Conservation (phyloP, 1,140 invertebrate species). For the Diplogasteroides magnus region DNA sequence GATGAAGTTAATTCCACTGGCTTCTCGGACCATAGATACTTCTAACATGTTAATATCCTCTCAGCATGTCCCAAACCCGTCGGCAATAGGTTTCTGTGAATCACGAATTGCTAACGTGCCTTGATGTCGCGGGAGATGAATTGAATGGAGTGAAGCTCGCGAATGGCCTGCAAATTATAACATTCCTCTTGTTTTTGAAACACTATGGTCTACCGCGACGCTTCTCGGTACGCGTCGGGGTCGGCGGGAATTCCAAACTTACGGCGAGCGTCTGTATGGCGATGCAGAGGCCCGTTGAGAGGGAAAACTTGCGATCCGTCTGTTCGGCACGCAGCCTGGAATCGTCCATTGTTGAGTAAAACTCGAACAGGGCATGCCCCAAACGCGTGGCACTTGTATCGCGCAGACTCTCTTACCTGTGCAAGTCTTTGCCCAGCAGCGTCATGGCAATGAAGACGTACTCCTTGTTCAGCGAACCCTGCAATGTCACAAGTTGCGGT, state of each 20-base stretch:
- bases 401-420: too few species aligned
- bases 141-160: conserved; percentile 21
- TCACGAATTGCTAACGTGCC: too few species aligned
- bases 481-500: background rate
- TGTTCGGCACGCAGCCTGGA: conserved; percentile 7
- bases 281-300: conserved; percentile 17
- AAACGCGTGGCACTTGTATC: too few species aligned
- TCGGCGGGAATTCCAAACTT: background rate
- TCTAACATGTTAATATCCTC: too few species aligned
- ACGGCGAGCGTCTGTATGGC: conserved; percentile 15
- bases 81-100: too few species aligned
- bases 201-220: too few species aligned
- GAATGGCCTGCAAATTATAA: too few species aligned
- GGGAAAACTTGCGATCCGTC: conserved; percentile 12
- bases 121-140: conserved; percentile 27
- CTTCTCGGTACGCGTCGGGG: too few species aligned
- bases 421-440: conserved; percentile 24
- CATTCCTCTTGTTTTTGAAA: too few species aligned
- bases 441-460: conserved; percentile 29
- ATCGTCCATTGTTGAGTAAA: background rate
- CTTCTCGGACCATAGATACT: too few species aligned
- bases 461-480: conserved; percentile 4
- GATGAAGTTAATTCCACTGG: too few species aligned
- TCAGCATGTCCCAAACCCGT: too few species aligned
- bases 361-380: conserved; percentile 1